Percentiles rank a stretch among this genome's conserved stretches.
phyloP scores from a whole-genome alignment of 2,888 invertebrate species.

The Scaptomyza tumidula region DNA sequence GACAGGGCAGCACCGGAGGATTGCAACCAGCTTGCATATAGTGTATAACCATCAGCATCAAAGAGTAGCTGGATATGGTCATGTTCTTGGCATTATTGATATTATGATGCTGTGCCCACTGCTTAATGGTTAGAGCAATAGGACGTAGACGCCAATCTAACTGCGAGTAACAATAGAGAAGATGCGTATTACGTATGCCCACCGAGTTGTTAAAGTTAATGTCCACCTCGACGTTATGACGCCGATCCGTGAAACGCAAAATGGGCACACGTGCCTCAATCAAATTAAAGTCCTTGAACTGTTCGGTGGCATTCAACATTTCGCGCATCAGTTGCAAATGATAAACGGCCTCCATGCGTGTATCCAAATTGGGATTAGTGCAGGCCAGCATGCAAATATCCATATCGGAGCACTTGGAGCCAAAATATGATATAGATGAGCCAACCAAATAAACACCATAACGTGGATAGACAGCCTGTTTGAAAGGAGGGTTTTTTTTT shows the following conservation, averaged over 20 bases:
- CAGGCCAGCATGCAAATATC: slow-evolving; percentile 96
- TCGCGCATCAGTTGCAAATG: slow-evolving; percentile 82
- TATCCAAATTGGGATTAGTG: slow-evolving; percentile 86
- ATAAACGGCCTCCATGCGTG: slow-evolving; percentile 88
- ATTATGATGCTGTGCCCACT: slow-evolving; percentile 97
- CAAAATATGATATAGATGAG: slow-evolving; percentile 98
- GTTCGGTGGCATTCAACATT: slow-evolving; percentile 78
- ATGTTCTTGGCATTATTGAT: slow-evolving; percentile 98
- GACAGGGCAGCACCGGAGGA: slow-evolving; percentile 93
- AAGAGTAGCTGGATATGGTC: slow-evolving; percentile 98
- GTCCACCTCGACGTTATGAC: slow-evolving; percentile 94
- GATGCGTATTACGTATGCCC: slow-evolving; percentile 97
- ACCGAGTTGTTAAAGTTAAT: slow-evolving; percentile 98
- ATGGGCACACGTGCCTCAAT: slow-evolving; percentile 98
- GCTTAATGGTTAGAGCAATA: slow-evolving; percentile 94
- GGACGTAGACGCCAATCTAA: slow-evolving; percentile 98
- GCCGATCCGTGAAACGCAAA: slow-evolving; percentile 92
- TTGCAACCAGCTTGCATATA: slow-evolving; percentile 94
- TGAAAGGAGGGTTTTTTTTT: background rate
- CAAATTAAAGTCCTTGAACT: slow-evolving; percentile 86
- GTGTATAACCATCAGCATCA: slow-evolving; percentile 98
- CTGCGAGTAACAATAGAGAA: slow-evolving; percentile 95
- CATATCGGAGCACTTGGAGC: slow-evolving; percentile 95
- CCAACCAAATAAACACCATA: slow-evolving; percentile 97
- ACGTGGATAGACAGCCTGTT: slow-evolving; percentile 85